A percentile compares a stretch with the other conserved stretches of the same genome.
These are phyloP conservation scores for Orchesellides sinensis DNA, from an alignment of 2,888 invertebrate genomes.

Conservation along the genomic window DNA sequence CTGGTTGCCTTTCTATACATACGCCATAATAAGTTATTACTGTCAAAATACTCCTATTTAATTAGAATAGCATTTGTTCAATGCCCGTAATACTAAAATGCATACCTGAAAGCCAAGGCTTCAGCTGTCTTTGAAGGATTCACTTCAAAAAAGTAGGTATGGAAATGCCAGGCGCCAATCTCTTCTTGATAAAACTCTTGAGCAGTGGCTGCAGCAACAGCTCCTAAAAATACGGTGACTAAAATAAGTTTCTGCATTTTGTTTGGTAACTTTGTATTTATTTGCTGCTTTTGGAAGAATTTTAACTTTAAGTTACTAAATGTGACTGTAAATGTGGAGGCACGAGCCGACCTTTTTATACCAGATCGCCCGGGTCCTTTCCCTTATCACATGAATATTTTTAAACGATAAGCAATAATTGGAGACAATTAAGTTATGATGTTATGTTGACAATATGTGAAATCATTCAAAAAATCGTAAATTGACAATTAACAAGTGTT, in stretches of 20 bases:
- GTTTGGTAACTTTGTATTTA: too few relatives aligned
- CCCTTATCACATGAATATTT: too few relatives aligned
- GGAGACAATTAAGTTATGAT: too few relatives aligned
- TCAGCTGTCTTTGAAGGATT: conserved; percentile 48
- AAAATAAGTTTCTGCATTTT: conserved; percentile 1
- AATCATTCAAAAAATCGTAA: too few relatives aligned
- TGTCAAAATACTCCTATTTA: background rate
- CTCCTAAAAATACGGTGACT: conserved; percentile 9
- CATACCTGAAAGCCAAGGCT: conserved; percentile 59
- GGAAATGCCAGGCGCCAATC: conserved; percentile 67
- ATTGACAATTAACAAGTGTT: too few relatives aligned
- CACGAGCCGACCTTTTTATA: too few relatives aligned
- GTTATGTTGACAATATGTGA: too few relatives aligned
- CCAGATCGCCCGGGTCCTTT: too few relatives aligned
- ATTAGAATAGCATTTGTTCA: background rate
- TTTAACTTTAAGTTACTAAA: too few relatives aligned
- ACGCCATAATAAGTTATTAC: background rate
- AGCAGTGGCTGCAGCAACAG: conserved; percentile 33
- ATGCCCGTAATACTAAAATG: background rate
- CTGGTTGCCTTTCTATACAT: conserved; percentile 39
- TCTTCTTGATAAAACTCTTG: conserved; percentile 57
- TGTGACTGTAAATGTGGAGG: background rate
- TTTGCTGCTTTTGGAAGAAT: too few relatives aligned
- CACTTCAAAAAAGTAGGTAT: conserved; percentile 66
- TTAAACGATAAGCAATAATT: too few relatives aligned